phyloP scores from a whole-genome alignment of 2,113 vertebrate genomes.

The Istiophorus platypterus region DNA sequence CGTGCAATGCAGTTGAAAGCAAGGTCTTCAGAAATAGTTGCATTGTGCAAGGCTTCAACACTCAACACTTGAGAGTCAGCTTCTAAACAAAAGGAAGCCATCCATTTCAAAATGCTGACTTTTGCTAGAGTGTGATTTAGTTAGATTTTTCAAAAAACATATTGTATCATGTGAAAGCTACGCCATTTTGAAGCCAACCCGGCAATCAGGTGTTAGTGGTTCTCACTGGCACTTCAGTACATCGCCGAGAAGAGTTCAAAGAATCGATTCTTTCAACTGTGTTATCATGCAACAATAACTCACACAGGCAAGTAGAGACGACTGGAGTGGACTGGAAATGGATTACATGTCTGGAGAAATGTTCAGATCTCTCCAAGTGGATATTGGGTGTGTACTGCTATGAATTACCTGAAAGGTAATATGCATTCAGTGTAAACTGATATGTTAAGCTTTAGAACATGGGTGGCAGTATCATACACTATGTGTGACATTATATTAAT shows the following conservation, averaged over 20 bases:
- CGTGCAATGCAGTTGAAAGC: neutral
- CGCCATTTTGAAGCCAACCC: neutral
- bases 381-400: neutral
- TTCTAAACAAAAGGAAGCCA: neutral
- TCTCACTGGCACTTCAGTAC: neutral
- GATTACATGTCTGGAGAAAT: neutral
- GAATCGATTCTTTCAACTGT: neutral
- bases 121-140: neutral
- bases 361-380: neutral
- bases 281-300: neutral
- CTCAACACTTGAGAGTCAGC: neutral
- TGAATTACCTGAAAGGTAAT: neutral
- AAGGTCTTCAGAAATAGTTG: neutral
- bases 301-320: neutral
- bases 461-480: neutral
- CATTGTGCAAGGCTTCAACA: neutral
- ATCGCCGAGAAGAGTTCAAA: conserved; percentile 4
- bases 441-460: neutral
- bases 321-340: too few relatives aligned
- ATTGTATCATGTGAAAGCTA: neutral
- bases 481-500: neutral
- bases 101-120: neutral
- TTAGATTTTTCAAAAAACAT: neutral
- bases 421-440: neutral
- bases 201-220: neutral